Percentiles rank a stretch among this genome's conserved stretches.
phyloP scores from a whole-genome alignment of 2,113 vertebrate species.

The Oreochromis tanganicae region DNA sequence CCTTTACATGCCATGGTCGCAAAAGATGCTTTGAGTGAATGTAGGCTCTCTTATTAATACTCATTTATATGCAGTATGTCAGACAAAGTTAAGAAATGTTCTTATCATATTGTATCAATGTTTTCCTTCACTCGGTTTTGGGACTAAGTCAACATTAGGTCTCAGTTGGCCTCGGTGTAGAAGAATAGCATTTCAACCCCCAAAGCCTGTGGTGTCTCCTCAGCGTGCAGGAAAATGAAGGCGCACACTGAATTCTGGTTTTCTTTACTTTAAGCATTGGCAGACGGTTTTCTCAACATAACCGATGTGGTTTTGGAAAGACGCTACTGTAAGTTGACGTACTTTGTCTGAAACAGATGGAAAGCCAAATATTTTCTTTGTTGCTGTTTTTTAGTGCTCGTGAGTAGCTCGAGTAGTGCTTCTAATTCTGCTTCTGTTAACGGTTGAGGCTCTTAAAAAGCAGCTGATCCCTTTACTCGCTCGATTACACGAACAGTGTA shows the following conservation, averaged over 20 bases:
- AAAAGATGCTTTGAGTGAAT: not conserved
- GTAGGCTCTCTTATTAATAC: not conserved
- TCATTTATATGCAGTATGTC: not conserved
- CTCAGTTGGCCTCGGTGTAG: not conserved
- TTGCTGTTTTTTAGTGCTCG: not conserved
- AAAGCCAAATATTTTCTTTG: constrained; percentile 40
- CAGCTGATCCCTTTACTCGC: not conserved
- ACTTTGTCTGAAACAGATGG: constrained; percentile 28
- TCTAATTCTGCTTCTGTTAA: not conserved
- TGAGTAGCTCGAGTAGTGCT: not conserved
- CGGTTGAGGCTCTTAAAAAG: not conserved
- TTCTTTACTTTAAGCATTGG: constrained; percentile 14
- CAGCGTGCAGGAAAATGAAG: not conserved
- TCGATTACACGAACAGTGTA: not conserved
- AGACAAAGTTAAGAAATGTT: not conserved
- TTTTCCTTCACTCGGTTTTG: not conserved
- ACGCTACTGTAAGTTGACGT: constrained; percentile 3
- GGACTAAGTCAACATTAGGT: not conserved
- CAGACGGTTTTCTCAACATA: constrained; percentile 17
- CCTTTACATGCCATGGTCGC: not conserved
- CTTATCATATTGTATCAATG: not conserved
- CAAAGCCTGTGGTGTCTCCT: constrained; percentile 31
- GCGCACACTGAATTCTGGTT: constrained; percentile 3
- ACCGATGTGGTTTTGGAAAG: constrained; percentile 44
- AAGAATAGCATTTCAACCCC: constrained; percentile 4